Percentiles rank a stretch among this genome's conserved stretches.
Evolutionary conservation across 1,140 invertebrate genomes (phyloP).

Genomic region (Pseudobourletiella spinata): DNA sequence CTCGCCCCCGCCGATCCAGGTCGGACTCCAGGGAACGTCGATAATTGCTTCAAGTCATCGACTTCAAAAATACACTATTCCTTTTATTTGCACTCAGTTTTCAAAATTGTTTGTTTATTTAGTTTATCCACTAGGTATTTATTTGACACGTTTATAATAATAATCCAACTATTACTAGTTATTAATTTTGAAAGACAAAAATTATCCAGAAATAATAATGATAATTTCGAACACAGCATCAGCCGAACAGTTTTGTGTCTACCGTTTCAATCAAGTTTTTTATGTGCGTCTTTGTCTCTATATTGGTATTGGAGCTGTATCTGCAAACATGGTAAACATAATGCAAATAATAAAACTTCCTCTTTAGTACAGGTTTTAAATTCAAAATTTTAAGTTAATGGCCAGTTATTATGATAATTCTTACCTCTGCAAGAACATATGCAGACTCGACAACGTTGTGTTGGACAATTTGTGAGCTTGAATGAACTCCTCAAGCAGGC

Average conservation of each 20-base stretch:
- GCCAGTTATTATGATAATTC: neutral
- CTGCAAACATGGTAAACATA: neutral
- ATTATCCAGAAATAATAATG: neutral
- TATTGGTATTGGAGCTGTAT: neutral
- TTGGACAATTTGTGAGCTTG: neutral
- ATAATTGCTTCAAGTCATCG: constrained; percentile 1
- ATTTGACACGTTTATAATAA: constrained; percentile 2
- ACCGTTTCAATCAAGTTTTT: constrained; percentile 3
- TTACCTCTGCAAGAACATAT: neutral
- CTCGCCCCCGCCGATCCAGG: constrained; percentile 20
- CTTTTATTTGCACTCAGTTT: constrained; percentile 5
- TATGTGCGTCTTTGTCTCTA: neutral
- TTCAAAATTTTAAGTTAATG: neutral
- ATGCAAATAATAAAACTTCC: constrained; percentile 1
- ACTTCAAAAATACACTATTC: constrained; percentile 1
- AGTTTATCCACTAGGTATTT: neutral
- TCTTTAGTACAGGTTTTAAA: constrained; percentile 10
- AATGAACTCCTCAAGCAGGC: neutral
- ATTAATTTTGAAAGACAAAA: constrained; percentile 1
- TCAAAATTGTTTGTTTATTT: constrained; percentile 3
- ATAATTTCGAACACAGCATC: no score
- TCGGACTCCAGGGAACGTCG: constrained; percentile 28
- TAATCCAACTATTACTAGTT: neutral
- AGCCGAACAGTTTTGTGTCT: constrained; percentile 4
- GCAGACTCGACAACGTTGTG: neutral